These are phyloP conservation scores for Arion vulgaris DNA, from an alignment of 1,140 invertebrate genomes.

Conservation along the genomic window DNA sequence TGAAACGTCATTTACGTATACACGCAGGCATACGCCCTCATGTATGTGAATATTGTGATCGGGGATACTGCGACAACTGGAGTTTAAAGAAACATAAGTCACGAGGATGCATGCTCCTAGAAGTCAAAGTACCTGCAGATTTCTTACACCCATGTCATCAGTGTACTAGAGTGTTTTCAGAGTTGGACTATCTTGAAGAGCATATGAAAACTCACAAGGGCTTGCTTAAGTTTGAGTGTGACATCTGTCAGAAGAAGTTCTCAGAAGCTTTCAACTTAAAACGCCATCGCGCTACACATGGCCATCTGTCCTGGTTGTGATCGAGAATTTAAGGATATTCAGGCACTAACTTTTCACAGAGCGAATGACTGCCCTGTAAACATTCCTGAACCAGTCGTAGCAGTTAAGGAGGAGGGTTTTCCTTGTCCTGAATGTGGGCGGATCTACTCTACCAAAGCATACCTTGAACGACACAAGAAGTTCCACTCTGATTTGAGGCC, in stretches of 20 bases:
- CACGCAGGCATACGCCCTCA: conserved; percentile 19
- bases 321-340: conserved; percentile 19
- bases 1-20: conserved; percentile 29
- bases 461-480: conserved; percentile 38
- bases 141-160: conserved; percentile 21
- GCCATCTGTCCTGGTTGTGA: conserved; percentile 25
- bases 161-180: conserved; percentile 25
- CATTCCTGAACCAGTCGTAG: background rate
- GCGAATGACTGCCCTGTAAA: conserved; percentile 10
- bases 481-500: conserved; percentile 30
- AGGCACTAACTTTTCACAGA: conserved; percentile 13
- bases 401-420: conserved; percentile 3
- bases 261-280: conserved; percentile 37
- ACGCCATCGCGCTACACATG: conserved; percentile 29
- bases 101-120: conserved; percentile 14
- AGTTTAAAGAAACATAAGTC: conserved; percentile 31
- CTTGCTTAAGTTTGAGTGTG: conserved; percentile 33
- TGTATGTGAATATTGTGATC: conserved; percentile 19
- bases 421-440: conserved; percentile 20
- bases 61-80: conserved; percentile 38
- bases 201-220: conserved; percentile 30
- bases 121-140: conserved; percentile 14
- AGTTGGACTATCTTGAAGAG: conserved; percentile 5
- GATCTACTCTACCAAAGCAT: conserved; percentile 26
- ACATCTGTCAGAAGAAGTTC: conserved; percentile 30